Percentiles rank a stretch among this genome's conserved stretches.
These are phyloP conservation scores for Callospermophilus lateralis DNA, from an alignment of 2,113 vertebrate genomes.

Conservation along the genomic window DNA sequence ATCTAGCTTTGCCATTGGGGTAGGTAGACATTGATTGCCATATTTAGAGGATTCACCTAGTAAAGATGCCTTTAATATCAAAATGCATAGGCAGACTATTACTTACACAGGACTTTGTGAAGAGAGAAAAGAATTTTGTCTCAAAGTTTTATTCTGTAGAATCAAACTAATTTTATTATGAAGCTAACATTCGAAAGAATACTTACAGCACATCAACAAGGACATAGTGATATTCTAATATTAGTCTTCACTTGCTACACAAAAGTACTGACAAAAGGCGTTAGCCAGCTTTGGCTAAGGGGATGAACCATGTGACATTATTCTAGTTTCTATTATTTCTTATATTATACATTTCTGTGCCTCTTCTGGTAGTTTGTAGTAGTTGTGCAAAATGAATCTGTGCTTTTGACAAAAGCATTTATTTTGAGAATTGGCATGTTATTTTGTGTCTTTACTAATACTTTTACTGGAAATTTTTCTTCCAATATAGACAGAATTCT, in stretches of 20 bases:
- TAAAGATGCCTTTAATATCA: background rate
- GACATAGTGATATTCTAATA: background rate
- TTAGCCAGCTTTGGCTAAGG: background rate
- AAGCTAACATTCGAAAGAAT: background rate
- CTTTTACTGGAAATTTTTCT: background rate
- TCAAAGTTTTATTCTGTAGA: background rate
- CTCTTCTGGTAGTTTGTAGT: background rate
- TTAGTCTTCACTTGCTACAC: background rate
- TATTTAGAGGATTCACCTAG: background rate
- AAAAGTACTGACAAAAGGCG: background rate
- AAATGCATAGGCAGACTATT: background rate
- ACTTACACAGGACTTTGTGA: background rate
- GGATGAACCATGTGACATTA: background rate
- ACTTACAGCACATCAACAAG: background rate
- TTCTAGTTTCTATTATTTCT: background rate
- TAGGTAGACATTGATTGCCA: background rate
- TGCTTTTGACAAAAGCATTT: background rate
- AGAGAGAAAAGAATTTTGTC: background rate
- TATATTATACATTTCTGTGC: background rate
- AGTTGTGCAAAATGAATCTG: background rate
- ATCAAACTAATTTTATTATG: background rate
- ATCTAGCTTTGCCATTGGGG: background rate
- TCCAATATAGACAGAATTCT: background rate
- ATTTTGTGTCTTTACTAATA: background rate
- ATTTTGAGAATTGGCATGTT: background rate